Evolutionary conservation across 1,140 invertebrate species (phyloP).

Genomic region (Aricia agestis): DNA sequence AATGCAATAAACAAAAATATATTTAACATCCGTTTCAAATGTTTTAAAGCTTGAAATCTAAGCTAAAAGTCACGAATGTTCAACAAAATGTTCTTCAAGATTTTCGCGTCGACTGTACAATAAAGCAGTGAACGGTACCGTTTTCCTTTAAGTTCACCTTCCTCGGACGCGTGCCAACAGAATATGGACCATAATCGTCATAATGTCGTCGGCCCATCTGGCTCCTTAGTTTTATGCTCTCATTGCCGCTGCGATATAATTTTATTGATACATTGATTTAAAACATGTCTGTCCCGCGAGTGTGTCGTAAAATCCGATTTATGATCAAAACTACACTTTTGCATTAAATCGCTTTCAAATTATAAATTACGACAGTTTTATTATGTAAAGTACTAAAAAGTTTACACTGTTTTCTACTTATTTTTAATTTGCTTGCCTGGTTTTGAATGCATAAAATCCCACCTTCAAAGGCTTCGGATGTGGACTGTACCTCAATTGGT

Average conservation of each 20-base stretch:
- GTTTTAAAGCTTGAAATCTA: no score
- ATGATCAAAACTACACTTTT: background rate
- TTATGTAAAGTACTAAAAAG: no score
- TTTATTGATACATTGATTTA: slow-evolving; percentile 14
- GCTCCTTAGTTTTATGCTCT: slow-evolving; percentile 18
- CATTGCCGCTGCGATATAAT: slow-evolving; percentile 13
- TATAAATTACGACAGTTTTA: background rate
- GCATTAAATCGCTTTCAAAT: background rate
- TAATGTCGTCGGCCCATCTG: slow-evolving; percentile 11
- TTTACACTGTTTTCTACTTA: no score
- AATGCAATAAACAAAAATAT: no score
- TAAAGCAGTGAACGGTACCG: background rate
- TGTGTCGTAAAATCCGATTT: background rate
- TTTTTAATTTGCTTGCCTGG: no score
- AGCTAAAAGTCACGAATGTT: no score
- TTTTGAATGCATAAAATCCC: no score
- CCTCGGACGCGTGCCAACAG: slow-evolving; percentile 14
- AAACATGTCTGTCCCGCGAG: background rate
- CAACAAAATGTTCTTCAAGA: background rate
- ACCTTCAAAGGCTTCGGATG: no score
- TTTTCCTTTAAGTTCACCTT: slow-evolving; percentile 16
- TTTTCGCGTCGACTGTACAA: slow-evolving; percentile 1
- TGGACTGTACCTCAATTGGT: no score
- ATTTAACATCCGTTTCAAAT: no score
- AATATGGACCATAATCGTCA: slow-evolving; percentile 16